Percentiles rank a stretch among this genome's conserved stretches.
These are phyloP conservation scores for Lethenteron camtschaticum DNA, from an alignment of 2,113 vertebrate species.

Conservation along the genomic window DNA sequence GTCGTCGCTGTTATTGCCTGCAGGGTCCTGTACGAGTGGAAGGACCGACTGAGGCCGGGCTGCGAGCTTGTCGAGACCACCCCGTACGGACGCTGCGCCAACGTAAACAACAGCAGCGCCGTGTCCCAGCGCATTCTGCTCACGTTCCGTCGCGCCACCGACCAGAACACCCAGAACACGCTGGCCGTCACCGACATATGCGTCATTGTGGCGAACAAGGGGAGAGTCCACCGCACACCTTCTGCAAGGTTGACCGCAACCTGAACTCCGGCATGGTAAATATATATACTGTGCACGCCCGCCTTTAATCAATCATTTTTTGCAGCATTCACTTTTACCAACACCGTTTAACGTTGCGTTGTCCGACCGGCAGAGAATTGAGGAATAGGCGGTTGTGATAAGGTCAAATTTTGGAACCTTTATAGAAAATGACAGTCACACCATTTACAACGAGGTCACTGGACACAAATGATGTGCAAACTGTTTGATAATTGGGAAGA, in stretches of 20 bases:
- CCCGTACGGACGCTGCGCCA: constrained; percentile 81
- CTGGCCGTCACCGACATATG: constrained; percentile 88
- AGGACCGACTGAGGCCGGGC: constrained; percentile 65
- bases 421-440: too few species aligned
- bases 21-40: constrained; percentile 82
- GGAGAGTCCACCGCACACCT: constrained; percentile 81
- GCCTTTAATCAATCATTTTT: too few species aligned
- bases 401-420: too few species aligned
- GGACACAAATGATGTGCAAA: too few species aligned
- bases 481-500: too few species aligned
- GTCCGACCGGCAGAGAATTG: not conserved
- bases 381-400: too few species aligned
- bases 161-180: constrained; percentile 57
- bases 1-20: not conserved
- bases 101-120: constrained; percentile 87
- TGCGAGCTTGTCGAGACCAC: constrained; percentile 85
- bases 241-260: constrained; percentile 92
- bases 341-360: not conserved
- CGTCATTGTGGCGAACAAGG: constrained; percentile 78
- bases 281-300: too few species aligned
- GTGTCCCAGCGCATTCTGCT: constrained; percentile 82
- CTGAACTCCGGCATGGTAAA: constrained; percentile 90
- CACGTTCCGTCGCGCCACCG: constrained; percentile 49
- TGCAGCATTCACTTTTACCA: too few species aligned
- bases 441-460: too few species aligned